A percentile compares a stretch with the other conserved stretches of the same genome.
These are phyloP conservation scores for Vultur gryphus DNA, from an alignment of 2,797 vertebrate genomes.

Conservation along the genomic window DNA sequence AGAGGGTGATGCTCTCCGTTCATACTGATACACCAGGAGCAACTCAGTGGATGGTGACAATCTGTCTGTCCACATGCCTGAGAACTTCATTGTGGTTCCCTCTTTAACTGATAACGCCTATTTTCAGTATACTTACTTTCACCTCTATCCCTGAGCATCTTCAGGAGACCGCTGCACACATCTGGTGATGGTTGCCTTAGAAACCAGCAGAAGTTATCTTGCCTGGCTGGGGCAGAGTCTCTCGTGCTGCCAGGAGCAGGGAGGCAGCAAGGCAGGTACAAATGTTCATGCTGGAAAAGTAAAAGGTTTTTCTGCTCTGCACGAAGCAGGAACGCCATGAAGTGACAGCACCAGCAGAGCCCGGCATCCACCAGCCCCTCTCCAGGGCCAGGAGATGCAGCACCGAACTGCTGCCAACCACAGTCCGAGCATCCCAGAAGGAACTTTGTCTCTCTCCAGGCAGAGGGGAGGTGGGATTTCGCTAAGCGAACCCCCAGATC, in stretches of 20 bases:
- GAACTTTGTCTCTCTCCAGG: background rate
- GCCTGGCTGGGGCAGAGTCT: background rate
- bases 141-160: background rate
- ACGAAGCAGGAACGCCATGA: background rate
- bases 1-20: background rate
- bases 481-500: background rate
- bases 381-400: background rate
- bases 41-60: background rate
- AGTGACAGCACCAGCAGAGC: background rate
- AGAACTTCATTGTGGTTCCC: background rate
- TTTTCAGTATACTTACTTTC: background rate
- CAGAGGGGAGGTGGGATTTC: background rate
- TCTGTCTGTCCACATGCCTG: fast-evolving
- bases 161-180: background rate
- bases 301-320: background rate
- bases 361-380: background rate
- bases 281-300: background rate
- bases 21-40: no score
- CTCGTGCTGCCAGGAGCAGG: background rate
- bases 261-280: background rate
- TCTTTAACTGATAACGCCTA: background rate
- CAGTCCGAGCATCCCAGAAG: background rate
- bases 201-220: constrained; percentile 13
- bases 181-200: constrained; percentile 38
- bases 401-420: background rate